Evolutionary conservation across 2,888 invertebrate species (phyloP).

Genomic region (Pristionchus arcanus): DNA sequence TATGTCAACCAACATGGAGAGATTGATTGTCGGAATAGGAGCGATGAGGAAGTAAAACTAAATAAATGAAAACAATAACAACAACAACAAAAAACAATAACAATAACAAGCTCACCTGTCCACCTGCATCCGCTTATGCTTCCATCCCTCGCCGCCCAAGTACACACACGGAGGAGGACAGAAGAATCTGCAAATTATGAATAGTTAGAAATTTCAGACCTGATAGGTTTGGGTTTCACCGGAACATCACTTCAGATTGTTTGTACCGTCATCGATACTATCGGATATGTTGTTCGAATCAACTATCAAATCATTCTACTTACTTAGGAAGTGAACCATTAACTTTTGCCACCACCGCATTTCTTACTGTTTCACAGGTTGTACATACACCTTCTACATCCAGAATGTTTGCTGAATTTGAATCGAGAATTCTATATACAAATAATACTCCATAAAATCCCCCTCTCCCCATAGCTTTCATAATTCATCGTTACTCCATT

Average conservation of each 20-base stretch:
- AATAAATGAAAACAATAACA: not conserved
- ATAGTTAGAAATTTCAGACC: not conserved
- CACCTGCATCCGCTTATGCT: conserved; percentile 82
- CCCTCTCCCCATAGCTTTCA: conserved; percentile 11
- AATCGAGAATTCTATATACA: no score
- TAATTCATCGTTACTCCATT: conserved; percentile 20
- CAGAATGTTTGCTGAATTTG: no score
- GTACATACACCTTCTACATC: no score
- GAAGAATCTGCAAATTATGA: conserved; percentile 86
- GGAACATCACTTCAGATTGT: not conserved
- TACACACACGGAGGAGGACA: conserved; percentile 99
- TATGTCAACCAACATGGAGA: not conserved
- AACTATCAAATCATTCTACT: not conserved
- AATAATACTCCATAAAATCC: not conserved
- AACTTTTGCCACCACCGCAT: no score
- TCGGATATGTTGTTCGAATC: not conserved
- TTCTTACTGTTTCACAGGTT: no score
- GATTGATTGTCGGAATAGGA: no score
- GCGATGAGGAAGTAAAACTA: no score
- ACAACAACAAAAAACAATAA: not conserved
- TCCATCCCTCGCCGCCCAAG: conserved; percentile 98
- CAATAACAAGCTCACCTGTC: conserved; percentile 54
- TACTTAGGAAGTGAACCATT: no score
- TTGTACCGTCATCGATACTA: not conserved
- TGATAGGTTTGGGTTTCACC: not conserved